phyloP scores from a whole-genome alignment of 2,797 vertebrate genomes.

The Melanotaenia pygmaea region DNA sequence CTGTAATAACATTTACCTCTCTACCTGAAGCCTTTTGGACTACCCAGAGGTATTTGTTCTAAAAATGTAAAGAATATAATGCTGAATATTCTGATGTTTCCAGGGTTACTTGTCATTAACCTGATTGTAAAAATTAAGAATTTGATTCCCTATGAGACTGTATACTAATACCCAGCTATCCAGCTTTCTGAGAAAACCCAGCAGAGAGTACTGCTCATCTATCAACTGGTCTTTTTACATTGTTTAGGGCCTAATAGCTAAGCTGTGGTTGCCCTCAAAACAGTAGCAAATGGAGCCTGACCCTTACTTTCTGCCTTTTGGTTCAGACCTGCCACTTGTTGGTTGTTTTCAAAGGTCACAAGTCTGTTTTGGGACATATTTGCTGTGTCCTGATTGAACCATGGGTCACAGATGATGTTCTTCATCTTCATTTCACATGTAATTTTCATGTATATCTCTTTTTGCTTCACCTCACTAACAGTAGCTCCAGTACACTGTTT shows the following conservation, averaged over 20 bases:
- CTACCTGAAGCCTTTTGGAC: no score
- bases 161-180: conserved; percentile 3
- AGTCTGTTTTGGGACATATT: conserved; percentile 55
- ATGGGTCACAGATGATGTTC: conserved; percentile 5
- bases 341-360: conserved; percentile 62
- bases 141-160: background rate
- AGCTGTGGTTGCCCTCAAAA: conserved; percentile 1
- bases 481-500: background rate
- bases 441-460: background rate
- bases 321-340: conserved; percentile 65
- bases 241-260: conserved; percentile 21
- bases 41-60: no score
- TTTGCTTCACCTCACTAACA: background rate
- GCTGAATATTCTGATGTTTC: background rate
- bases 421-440: background rate
- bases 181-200: conserved; percentile 1
- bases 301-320: conserved; percentile 53
- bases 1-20: no score
- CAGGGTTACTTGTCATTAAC: background rate
- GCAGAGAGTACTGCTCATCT: conserved; percentile 8
- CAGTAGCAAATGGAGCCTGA: conserved; percentile 66
- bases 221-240: conserved; percentile 9
- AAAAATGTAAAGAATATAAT: no score
- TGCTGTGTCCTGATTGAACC: conserved; percentile 24
- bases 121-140: background rate